phyloP scores from a whole-genome alignment of 2,888 invertebrate genomes.

The Pseudococcus jackbeardsleyi region DNA sequence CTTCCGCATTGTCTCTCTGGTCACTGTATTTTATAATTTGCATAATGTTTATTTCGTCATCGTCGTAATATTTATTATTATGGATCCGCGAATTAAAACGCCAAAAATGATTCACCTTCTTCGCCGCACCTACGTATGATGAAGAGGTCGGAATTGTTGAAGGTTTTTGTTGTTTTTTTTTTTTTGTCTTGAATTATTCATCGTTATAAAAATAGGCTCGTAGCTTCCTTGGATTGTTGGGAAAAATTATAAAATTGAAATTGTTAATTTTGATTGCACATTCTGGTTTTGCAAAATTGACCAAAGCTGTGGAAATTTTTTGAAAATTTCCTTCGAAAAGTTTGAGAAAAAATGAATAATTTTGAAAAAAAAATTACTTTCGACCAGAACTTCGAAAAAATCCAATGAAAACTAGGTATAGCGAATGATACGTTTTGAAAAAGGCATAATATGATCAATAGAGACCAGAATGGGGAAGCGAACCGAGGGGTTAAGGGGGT shows the following conservation, averaged over 20 bases:
- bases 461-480: background rate
- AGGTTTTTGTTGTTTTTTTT: background rate
- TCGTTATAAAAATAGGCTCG: background rate
- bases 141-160: background rate
- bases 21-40: background rate
- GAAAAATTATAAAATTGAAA: too few relatives aligned
- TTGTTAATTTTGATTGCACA: too few relatives aligned
- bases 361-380: too few relatives aligned
- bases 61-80: background rate
- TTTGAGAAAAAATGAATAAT: too few relatives aligned
- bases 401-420: too few relatives aligned
- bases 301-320: too few relatives aligned
- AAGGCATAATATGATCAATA: background rate
- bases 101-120: background rate
- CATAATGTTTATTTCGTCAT: background rate
- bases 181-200: background rate
- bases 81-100: background rate
- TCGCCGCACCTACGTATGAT: background rate
- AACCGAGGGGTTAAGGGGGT: background rate
- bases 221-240: too few relatives aligned
- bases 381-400: too few relatives aligned
- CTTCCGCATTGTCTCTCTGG: background rate
- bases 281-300: too few relatives aligned
- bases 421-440: background rate
- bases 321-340: too few relatives aligned